These are phyloP conservation scores for Cephalotes varians DNA, from an alignment of 2,888 invertebrate species.

Conservation along the genomic window DNA sequence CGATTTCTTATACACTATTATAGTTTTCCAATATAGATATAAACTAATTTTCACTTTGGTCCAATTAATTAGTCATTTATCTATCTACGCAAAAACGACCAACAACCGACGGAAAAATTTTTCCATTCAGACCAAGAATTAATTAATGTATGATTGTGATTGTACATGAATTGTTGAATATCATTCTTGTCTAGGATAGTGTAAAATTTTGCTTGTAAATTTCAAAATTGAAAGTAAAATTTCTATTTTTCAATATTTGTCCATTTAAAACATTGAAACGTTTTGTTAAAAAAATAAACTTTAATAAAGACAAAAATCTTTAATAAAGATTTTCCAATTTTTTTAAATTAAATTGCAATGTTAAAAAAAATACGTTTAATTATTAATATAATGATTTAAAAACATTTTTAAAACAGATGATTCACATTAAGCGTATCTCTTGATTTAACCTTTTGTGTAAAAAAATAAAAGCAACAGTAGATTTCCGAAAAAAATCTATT, in stretches of 20 bases:
- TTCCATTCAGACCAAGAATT: constrained; percentile 61
- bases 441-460: neutral
- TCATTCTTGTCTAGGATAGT: neutral
- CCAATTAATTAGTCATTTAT: constrained; percentile 38
- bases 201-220: neutral
- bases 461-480: neutral
- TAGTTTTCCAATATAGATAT: constrained; percentile 49
- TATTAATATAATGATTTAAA: neutral
- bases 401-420: neutral
- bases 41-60: constrained; percentile 46
- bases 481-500: neutral
- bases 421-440: neutral
- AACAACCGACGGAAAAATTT: constrained; percentile 55
- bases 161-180: constrained; percentile 3
- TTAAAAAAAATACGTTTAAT: neutral
- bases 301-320: neutral
- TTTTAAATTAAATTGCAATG: neutral
- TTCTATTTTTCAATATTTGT: neutral
- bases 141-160: constrained; percentile 8
- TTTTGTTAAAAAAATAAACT: neutral
- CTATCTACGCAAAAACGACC: constrained; percentile 60
- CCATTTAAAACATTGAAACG: neutral
- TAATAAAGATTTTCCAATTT: neutral
- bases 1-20: constrained; percentile 36
- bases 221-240: neutral